Evolutionary conservation across 2,113 vertebrate species (phyloP), one percentile per base, ranked within the genome.

Genomic region (Passerina amoena): DNA sequence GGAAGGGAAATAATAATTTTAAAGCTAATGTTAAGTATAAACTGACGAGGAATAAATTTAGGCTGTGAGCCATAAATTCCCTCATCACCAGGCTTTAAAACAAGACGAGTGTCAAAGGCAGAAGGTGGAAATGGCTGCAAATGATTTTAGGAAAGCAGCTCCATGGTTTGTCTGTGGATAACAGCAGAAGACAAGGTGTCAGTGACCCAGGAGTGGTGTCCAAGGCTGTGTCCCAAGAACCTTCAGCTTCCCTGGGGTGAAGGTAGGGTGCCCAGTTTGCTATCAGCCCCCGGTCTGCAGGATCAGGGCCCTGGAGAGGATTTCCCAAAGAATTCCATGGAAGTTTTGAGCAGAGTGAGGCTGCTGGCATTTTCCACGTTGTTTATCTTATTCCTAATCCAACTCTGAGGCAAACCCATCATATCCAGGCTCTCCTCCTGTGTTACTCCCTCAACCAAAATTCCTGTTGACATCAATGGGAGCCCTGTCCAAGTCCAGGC

Each of bases 401-500:
- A 75, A 4, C 66, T 79, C 38, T 88, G 90, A 90, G 90, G 82
- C 92, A 95, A 95, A 86, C 82, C n/a, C 70, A 7, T 76, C 37
- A 2, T 7, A 38, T 59, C 66, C 65, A 57, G 66, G 14, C 68
- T 87, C 79, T 73, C 33, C 82, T 95, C 81, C 93, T 70, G 94
- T 78, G 30, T 93, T 94, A 72, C 77, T 85, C 63, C 22, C 71
- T 84, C 47, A 38, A 30, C 59, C 88, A 47, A 88, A 94, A 87
- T 1, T 79, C 82, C 80, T 63, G 2, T 56, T 96, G 95, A 95
- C 92, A 91, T 96, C 94, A 95, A 27, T 66, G 91, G 92, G 75
- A 97, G 82, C 50, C 50, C 60, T 83, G 80, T 82, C 94, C 82
- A 88, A 92, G 70, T 57, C 59, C 75, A 75, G 94, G 70, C 57